phyloP scores from a whole-genome alignment of 2,888 invertebrate species.

The Torymus tubicola region DNA sequence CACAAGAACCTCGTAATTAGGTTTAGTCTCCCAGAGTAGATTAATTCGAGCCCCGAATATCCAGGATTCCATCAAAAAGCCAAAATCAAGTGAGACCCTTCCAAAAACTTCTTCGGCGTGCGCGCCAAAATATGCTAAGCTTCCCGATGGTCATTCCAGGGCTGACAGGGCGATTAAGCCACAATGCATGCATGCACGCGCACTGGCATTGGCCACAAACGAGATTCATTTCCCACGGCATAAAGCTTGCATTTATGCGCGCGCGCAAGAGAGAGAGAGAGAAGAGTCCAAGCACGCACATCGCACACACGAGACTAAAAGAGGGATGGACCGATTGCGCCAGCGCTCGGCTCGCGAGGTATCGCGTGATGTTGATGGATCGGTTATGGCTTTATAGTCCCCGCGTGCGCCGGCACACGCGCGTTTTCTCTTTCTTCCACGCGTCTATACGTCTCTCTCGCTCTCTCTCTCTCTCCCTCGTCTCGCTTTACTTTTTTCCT shows the following conservation, averaged over 20 bases:
- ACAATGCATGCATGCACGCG: constrained; percentile 22
- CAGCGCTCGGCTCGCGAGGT: background rate
- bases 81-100: too few species aligned
- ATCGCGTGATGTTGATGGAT: constrained; percentile 65
- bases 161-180: constrained; percentile 50
- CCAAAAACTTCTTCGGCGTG: background rate
- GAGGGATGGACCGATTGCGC: constrained; percentile 43
- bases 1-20: too few species aligned
- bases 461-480: background rate
- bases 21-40: too few species aligned
- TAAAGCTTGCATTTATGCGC: constrained; percentile 59
- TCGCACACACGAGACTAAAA: background rate
- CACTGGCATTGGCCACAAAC: constrained; percentile 30
- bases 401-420: constrained; percentile 43
- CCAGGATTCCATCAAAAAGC: too few species aligned
- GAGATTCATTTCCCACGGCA: constrained; percentile 64
- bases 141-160: constrained; percentile 23
- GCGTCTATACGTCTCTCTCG: background rate
- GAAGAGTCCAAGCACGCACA: background rate
- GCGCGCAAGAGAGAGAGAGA: constrained; percentile 13
- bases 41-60: too few species aligned
- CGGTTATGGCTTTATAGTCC: constrained; percentile 61
- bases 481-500: background rate
- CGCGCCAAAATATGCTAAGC: constrained; percentile 10
- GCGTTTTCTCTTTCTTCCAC: background rate